Percentiles rank a stretch among this genome's conserved stretches.
phyloP scores from a whole-genome alignment of 2,888 invertebrate species.

The Augochlorella aurata region DNA sequence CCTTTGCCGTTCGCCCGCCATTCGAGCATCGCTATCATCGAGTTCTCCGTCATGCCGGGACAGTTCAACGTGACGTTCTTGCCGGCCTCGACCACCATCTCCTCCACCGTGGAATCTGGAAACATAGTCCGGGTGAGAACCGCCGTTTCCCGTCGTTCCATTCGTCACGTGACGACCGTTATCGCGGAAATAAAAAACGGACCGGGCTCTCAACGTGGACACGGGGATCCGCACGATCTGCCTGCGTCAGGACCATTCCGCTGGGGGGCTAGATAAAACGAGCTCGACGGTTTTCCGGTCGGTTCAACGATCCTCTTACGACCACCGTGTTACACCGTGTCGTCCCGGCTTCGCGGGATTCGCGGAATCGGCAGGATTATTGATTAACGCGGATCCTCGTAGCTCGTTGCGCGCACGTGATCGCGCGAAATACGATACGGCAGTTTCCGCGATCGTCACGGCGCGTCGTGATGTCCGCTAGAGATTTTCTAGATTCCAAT shows the following conservation, averaged over 20 bases:
- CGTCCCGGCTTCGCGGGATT: neutral
- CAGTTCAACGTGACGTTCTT: conserved; percentile 86
- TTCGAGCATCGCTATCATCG: conserved; percentile 85
- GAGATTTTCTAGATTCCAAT: neutral
- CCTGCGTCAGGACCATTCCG: conserved; percentile 57
- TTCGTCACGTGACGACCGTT: conserved; percentile 48
- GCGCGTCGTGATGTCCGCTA: neutral
- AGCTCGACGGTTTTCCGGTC: conserved; percentile 13
- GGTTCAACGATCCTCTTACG: conserved; percentile 15
- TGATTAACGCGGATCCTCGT: conserved; percentile 12
- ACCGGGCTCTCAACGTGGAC: conserved; percentile 6
- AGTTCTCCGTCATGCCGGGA: conserved; percentile 87
- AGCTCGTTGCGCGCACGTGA: neutral
- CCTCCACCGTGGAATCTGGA: conserved; percentile 86
- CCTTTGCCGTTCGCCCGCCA: conserved; percentile 84
- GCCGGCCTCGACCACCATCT: conserved; percentile 85
- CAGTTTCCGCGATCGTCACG: neutral
- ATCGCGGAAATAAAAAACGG: conserved; percentile 58
- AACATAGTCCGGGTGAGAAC: conserved; percentile 61
- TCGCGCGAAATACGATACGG: neutral
- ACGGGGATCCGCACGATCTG: conserved; percentile 41
- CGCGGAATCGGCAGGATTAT: conserved; percentile 22
- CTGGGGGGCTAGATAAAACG: conserved; percentile 38
- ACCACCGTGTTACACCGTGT: neutral
- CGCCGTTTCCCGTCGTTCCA: conserved; percentile 40